These are phyloP conservation scores for Hyles vespertilio DNA, from an alignment of 1,140 invertebrate species.

Conservation along the genomic window DNA sequence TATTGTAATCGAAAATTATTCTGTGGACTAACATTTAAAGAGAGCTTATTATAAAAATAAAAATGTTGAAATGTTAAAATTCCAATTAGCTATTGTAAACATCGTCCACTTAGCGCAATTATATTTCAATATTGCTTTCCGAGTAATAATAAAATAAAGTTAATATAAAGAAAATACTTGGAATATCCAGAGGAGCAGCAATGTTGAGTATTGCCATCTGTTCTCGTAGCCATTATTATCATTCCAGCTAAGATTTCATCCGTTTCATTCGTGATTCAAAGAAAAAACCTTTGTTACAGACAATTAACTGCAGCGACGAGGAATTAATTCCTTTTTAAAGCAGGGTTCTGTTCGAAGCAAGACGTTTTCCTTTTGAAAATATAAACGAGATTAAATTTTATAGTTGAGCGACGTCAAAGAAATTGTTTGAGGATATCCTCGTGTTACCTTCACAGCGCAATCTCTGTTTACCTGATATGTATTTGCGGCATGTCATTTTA, in stretches of 20 bases:
- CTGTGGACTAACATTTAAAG: too few relatives aligned
- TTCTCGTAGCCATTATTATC: slow-evolving; percentile 34
- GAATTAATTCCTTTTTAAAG: slow-evolving; percentile 25
- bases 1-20: too few relatives aligned
- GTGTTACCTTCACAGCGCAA: too few relatives aligned
- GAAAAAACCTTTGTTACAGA: slow-evolving; percentile 47
- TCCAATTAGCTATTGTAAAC: too few relatives aligned
- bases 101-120: too few relatives aligned
- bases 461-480: too few relatives aligned
- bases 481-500: too few relatives aligned
- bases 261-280: slow-evolving; percentile 23
- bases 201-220: slow-evolving; percentile 33
- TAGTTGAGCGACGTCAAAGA: not conserved
- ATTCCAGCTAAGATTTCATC: slow-evolving; percentile 32
- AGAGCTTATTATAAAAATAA: too few relatives aligned
- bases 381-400: slow-evolving; percentile 12
- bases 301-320: slow-evolving; percentile 44
- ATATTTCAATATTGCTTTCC: too few relatives aligned
- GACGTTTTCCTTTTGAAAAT: slow-evolving; percentile 13
- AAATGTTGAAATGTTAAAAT: too few relatives aligned
- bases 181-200: not conserved
- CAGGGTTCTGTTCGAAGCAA: slow-evolving; percentile 2
- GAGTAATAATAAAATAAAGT: not conserved
- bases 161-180: not conserved
- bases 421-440: too few relatives aligned